These are phyloP conservation scores for Sebastes alutus DNA, from an alignment of 2,797 vertebrate species.

Conservation along the genomic window DNA sequence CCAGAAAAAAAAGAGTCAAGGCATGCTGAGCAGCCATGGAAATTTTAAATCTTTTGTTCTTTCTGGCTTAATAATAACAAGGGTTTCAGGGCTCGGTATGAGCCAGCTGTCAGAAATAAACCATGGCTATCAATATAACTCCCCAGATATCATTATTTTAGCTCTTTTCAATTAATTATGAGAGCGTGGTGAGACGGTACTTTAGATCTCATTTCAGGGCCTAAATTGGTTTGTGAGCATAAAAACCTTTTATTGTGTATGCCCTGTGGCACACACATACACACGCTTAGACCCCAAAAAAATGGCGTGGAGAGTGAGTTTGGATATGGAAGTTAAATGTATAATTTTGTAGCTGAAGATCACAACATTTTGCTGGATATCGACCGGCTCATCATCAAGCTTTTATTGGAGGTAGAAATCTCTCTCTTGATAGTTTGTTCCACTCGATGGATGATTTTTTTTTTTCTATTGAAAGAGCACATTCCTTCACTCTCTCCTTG, in stretches of 20 bases:
- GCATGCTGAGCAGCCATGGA: conserved; percentile 61
- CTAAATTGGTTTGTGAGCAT: conserved; percentile 80
- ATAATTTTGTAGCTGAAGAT: conserved; percentile 65
- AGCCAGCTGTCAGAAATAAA: conserved; percentile 76
- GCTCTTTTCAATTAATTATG: conserved; percentile 81
- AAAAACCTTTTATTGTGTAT: conserved; percentile 75
- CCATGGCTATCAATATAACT: conserved; percentile 74
- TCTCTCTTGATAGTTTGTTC: conserved; percentile 51
- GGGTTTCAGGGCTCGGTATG: conserved; percentile 56
- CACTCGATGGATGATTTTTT: conserved; percentile 44
- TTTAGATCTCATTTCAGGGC: conserved; percentile 82
- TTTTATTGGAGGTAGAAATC: conserved; percentile 56
- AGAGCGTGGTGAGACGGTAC: conserved; percentile 70
- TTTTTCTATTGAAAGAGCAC: conserved; percentile 52
- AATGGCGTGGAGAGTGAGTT: conserved; percentile 49
- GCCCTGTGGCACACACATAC: conserved; percentile 41
- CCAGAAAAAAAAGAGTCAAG: conserved; percentile 39
- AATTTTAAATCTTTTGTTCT: conserved; percentile 71
- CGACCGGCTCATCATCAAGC: conserved; percentile 60
- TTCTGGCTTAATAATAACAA: conserved; percentile 65
- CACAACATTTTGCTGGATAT: conserved; percentile 67
- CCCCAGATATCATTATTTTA: conserved; percentile 80
- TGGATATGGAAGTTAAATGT: conserved; percentile 69
- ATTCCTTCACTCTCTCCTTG: conserved; percentile 74
- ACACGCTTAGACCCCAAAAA: background rate